Percentiles rank a stretch among this genome's conserved stretches.
Conservation (phyloP, 2,797 vertebrate species). For the Hypotaenidia philippensis region DNA sequence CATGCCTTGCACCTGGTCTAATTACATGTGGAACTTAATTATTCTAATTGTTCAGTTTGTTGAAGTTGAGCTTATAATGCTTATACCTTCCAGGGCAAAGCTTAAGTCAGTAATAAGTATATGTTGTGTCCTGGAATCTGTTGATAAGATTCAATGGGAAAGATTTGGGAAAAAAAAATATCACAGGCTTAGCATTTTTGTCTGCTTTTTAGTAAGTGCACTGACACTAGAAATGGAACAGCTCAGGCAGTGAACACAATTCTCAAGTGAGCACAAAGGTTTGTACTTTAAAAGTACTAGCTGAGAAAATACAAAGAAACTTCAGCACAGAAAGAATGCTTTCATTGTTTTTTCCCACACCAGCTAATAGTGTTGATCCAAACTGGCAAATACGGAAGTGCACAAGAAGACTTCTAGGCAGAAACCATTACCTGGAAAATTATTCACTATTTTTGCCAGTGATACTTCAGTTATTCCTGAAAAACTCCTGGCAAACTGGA, state of each 20-base stretch:
- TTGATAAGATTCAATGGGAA: neutral
- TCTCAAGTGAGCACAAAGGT: neutral
- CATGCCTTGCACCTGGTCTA: neutral
- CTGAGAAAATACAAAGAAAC: neutral
- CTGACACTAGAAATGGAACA: neutral
- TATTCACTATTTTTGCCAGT: neutral
- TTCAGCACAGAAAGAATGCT: neutral
- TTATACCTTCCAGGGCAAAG: neutral
- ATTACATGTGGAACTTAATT: neutral
- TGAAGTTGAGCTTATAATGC: neutral
- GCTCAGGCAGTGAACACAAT: neutral
- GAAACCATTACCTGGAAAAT: conserved; percentile 21
- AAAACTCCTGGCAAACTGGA: neutral
- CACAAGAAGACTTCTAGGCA: neutral
- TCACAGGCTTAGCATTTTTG: neutral
- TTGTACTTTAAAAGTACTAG: neutral
- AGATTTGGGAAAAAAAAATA: neutral
- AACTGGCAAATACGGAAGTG: neutral
- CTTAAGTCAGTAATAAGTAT: neutral
- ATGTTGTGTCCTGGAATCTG: neutral
- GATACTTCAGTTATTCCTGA: neutral
- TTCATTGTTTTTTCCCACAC: neutral
- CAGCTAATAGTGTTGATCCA: neutral
- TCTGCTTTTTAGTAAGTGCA: neutral
- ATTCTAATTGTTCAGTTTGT: neutral